phyloP scores from a whole-genome alignment of 2,888 invertebrate genomes.

The Drosophila multiciliata region DNA sequence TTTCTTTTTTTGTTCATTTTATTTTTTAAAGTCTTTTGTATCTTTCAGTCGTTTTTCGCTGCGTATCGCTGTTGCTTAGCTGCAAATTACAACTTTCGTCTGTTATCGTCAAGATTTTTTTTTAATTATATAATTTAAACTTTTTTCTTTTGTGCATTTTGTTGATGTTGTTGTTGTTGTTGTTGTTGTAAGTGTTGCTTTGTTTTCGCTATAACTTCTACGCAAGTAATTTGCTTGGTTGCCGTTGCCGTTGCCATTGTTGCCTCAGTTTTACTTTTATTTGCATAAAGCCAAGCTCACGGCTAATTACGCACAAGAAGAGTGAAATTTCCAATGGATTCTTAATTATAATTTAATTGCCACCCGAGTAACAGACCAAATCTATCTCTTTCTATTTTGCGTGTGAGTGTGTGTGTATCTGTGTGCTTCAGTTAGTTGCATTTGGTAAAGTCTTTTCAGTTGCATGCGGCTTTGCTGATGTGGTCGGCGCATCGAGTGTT shows the following conservation, averaged over 20 bases:
- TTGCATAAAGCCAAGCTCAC: slow-evolving; percentile 64
- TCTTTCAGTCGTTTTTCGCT: slow-evolving; percentile 42
- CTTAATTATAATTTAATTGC: slow-evolving; percentile 77
- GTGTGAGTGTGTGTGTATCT: slow-evolving; percentile 4
- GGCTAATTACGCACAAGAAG: slow-evolving; percentile 72
- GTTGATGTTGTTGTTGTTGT: slow-evolving; percentile 9
- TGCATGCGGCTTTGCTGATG: slow-evolving; percentile 31
- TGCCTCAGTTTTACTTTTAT: slow-evolving; percentile 74
- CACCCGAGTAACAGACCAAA: slow-evolving; percentile 9
- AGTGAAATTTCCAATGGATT: slow-evolving; percentile 72
- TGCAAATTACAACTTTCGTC: slow-evolving; percentile 81
- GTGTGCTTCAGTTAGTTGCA: slow-evolving; percentile 18
- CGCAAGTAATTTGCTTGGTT: slow-evolving; percentile 51
- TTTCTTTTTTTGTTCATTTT: slow-evolving; percentile 43
- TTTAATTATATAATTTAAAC: slow-evolving; percentile 82
- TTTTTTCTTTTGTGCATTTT: slow-evolving; percentile 41
- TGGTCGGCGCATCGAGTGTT: slow-evolving; percentile 34
- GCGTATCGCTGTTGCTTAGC: slow-evolving; percentile 36
- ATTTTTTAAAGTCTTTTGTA: slow-evolving; percentile 25
- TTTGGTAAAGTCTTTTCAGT: slow-evolving; percentile 28
- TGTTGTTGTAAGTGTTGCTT: slow-evolving; percentile 29
- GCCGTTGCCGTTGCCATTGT: slow-evolving; percentile 37
- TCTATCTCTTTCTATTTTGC: not conserved
- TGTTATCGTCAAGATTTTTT: slow-evolving; percentile 81
- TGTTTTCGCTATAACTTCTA: slow-evolving; percentile 65